phyloP scores from a whole-genome alignment of 2,113 vertebrate species.

The Dolichotis patagonum region DNA sequence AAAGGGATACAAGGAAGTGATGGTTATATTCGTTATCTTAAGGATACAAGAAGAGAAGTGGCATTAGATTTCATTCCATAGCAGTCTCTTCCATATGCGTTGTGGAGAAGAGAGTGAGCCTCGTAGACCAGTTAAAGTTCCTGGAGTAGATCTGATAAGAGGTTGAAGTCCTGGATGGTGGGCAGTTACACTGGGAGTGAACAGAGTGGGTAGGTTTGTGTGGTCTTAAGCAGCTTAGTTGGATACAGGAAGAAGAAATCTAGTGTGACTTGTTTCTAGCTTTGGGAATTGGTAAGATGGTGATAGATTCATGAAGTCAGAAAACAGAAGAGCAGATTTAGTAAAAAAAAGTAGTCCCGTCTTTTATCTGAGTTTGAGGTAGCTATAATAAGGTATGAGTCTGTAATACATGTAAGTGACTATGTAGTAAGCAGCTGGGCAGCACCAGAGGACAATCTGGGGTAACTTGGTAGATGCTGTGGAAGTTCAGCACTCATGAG shows the following conservation, averaged over 20 bases:
- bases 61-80: not conserved
- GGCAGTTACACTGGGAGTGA: not conserved
- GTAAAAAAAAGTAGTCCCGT: not conserved
- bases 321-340: not conserved
- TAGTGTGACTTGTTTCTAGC: not conserved
- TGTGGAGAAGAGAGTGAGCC: not conserved
- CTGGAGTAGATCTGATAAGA: not conserved
- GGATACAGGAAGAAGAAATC: not conserved
- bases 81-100: not conserved
- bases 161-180: not conserved
- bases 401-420: not conserved
- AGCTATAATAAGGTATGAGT: not conserved
- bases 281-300: not conserved
- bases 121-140: not conserved
- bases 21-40: not conserved
- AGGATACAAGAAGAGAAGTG: not conserved
- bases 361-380: not conserved
- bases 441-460: not conserved
- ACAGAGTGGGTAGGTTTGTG: not conserved
- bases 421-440: not conserved
- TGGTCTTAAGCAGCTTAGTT: not conserved
- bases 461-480: not conserved
- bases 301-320: not conserved
- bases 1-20: not conserved
- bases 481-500: not conserved